Evolutionary conservation across 2,797 vertebrate species (phyloP).

Genomic region (Eospalax fontanierii): DNA sequence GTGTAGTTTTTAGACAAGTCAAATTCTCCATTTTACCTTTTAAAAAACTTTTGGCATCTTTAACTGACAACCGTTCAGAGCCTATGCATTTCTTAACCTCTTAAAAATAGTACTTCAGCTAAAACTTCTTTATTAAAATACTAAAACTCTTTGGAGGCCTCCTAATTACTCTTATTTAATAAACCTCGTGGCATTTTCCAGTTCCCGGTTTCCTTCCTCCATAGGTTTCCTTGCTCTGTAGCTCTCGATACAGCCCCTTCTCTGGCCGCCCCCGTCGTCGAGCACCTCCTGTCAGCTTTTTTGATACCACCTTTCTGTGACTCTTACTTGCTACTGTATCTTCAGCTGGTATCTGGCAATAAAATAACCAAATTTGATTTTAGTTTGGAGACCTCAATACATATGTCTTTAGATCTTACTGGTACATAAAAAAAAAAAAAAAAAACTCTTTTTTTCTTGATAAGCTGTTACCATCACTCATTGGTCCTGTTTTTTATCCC

Average conservation of each 20-base stretch:
- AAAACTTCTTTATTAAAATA: slow-evolving; percentile 38
- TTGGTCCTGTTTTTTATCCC: background rate
- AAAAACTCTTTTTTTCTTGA: background rate
- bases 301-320: background rate
- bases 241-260: background rate
- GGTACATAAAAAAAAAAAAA: background rate
- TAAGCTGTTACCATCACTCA: background rate
- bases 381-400: background rate
- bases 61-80: background rate
- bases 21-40: background rate
- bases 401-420: background rate
- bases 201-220: background rate
- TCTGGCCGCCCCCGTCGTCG: fast-evolving
- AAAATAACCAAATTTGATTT: background rate
- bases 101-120: slow-evolving; percentile 3
- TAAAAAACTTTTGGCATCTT: background rate
- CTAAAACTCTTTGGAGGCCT: background rate
- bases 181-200: background rate
- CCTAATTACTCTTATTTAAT: background rate
- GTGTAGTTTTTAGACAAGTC: background rate
- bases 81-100: background rate
- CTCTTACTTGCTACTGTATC: background rate
- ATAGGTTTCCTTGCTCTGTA: background rate
- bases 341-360: background rate
- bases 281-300: background rate